Conservation (phyloP, 2,888 invertebrate species). For the Trachelus stipa region DNA sequence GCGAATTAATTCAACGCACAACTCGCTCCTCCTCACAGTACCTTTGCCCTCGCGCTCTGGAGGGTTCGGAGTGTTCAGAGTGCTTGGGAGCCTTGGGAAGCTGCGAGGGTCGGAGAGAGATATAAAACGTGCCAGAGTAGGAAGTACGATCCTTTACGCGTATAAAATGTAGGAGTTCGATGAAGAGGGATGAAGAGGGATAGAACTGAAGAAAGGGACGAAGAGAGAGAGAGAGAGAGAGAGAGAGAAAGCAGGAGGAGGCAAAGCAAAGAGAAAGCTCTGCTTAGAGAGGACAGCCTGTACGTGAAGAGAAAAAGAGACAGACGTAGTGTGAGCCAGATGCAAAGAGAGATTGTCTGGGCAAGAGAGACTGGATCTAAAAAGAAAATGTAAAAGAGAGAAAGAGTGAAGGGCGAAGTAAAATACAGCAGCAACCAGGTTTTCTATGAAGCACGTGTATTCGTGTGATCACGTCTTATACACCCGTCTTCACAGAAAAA, state of each 20-base stretch:
- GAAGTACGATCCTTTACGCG: not conserved
- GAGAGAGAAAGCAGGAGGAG: constrained; percentile 30
- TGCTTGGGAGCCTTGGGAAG: constrained; percentile 14
- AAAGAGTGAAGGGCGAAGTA: not conserved
- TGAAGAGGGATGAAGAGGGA: constrained; percentile 25
- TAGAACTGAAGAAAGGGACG: constrained; percentile 11
- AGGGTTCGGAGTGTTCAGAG: constrained; percentile 13
- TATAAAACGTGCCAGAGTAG: constrained; percentile 3
- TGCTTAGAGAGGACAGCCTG: constrained; percentile 26
- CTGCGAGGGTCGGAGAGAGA: constrained; percentile 7
- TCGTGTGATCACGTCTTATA: not conserved
- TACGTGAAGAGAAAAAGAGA: constrained; percentile 9
- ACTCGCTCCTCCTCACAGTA: constrained; percentile 22
- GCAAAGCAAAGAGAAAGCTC: constrained; percentile 16
- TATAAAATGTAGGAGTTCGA: constrained; percentile 21
- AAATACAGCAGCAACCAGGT: not conserved
- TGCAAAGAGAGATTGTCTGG: not conserved
- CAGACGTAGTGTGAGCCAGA: not conserved
- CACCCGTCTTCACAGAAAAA: not conserved
- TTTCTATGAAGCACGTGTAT: not conserved
- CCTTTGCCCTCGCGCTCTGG: constrained; percentile 17
- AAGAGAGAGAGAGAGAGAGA: constrained; percentile 11
- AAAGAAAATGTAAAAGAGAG: not conserved
- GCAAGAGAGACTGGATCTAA: not conserved
- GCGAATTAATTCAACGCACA: constrained; percentile 63